A percentile compares a stretch with the other conserved stretches of the same genome.
Evolutionary conservation across 2,113 vertebrate genomes (phyloP).

Genomic region (Eublepharis macularius): DNA sequence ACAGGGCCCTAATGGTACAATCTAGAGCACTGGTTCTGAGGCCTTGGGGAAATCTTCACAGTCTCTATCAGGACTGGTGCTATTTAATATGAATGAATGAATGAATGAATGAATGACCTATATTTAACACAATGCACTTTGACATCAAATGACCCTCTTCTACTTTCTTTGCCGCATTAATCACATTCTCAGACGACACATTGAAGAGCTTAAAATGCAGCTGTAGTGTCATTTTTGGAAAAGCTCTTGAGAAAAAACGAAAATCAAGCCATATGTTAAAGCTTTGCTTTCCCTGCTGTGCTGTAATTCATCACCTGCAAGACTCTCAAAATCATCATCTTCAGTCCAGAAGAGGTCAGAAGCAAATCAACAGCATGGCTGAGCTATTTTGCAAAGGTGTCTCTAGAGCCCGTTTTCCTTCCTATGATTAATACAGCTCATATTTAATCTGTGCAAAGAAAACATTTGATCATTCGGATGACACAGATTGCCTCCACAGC

Average conservation of each 20-base stretch:
- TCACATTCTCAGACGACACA: not conserved
- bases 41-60: too few relatives aligned
- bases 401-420: not conserved
- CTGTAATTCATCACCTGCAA: not conserved
- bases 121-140: not conserved
- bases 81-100: not conserved
- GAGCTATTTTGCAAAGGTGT: conserved; percentile 5
- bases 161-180: not conserved
- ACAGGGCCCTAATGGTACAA: too few relatives aligned
- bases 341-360: not conserved
- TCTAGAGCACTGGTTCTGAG: too few relatives aligned
- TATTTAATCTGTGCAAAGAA: not conserved
- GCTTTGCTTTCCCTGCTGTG: not conserved
- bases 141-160: not conserved
- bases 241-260: not conserved
- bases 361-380: conserved; percentile 24
- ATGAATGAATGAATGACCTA: not conserved
- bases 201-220: not conserved
- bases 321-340: not conserved
- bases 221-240: not conserved
- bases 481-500: not conserved
- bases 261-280: not conserved
- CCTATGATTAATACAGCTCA: not conserved
- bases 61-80: not conserved
- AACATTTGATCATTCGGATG: accelerated